A percentile compares a stretch with the other conserved stretches of the same genome.
phyloP scores from a whole-genome alignment of 2,797 vertebrate species.

The Microchirus variegatus region DNA sequence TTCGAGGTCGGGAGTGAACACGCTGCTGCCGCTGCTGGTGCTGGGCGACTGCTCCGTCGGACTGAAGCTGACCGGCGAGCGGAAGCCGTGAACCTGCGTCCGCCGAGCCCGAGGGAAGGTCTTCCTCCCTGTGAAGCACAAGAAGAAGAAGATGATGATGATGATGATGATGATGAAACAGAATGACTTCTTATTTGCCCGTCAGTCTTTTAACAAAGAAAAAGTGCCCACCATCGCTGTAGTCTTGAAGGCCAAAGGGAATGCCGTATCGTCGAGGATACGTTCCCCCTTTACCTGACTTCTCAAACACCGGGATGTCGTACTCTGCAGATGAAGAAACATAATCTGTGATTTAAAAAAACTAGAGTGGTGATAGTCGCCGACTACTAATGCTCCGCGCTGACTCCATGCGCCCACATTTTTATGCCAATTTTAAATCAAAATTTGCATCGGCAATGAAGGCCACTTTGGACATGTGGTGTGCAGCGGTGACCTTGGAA shows the following conservation, averaged over 20 bases:
- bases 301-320: conserved; percentile 96
- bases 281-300: conserved; percentile 96
- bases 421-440: no score
- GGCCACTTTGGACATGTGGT: no score
- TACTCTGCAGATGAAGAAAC: conserved; percentile 80
- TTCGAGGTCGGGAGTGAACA: conserved; percentile 93
- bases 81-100: conserved; percentile 92
- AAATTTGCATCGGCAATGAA: no score
- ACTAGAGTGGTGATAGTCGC: no score
- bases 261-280: conserved; percentile 95
- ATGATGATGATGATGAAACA: no score
- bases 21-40: conserved; percentile 96
- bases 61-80: conserved; percentile 95
- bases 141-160: no score
- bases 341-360: neutral
- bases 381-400: no score
- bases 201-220: neutral
- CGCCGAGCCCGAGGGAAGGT: conserved; percentile 96
- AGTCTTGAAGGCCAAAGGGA: conserved; percentile 93
- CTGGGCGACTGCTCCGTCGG: conserved; percentile 94
- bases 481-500: no score
- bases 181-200: no score
- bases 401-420: no score
- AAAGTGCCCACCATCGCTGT: conserved; percentile 88
- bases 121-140: conserved; percentile 88